phyloP scores from a whole-genome alignment of 2,888 invertebrate genomes.

The Cylindroiulus punctatus region DNA sequence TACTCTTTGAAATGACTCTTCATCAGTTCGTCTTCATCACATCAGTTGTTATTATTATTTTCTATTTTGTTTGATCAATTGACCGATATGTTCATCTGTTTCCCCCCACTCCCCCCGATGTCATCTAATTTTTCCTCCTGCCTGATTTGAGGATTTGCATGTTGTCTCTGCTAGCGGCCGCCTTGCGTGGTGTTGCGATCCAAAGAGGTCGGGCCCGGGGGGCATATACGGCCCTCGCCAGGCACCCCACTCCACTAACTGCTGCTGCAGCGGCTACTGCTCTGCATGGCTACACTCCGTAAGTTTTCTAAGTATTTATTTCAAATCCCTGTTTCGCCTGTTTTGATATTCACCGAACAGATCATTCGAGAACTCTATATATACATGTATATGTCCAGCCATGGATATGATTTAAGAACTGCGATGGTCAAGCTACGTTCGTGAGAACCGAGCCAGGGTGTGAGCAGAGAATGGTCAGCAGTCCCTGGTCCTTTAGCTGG shows the following conservation, averaged over 20 bases:
- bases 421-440: constrained; percentile 39
- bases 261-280: constrained; percentile 76
- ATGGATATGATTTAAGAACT: neutral
- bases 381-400: constrained; percentile 16
- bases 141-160: constrained; percentile 58
- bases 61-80: constrained; percentile 48
- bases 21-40: constrained; percentile 15
- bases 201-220: constrained; percentile 78
- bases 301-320: constrained; percentile 69
- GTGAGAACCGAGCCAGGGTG: constrained; percentile 11
- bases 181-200: constrained; percentile 84
- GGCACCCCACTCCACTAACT: constrained; percentile 75
- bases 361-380: constrained; percentile 30
- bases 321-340: constrained; percentile 51
- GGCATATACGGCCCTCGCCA: constrained; percentile 75
- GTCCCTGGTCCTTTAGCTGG: neutral
- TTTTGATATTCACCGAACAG: constrained; percentile 50
- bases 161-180: constrained; percentile 72
- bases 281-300: constrained; percentile 88
- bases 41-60: constrained; percentile 23
- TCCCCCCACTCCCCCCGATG: constrained; percentile 24
- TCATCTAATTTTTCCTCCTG: constrained; percentile 53
- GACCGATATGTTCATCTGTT: neutral
- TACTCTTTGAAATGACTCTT: neutral
- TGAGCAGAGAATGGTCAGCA: too few species aligned